Evolutionary conservation across 2,113 vertebrate species (phyloP).

Genomic region (Ptyas mucosa): DNA sequence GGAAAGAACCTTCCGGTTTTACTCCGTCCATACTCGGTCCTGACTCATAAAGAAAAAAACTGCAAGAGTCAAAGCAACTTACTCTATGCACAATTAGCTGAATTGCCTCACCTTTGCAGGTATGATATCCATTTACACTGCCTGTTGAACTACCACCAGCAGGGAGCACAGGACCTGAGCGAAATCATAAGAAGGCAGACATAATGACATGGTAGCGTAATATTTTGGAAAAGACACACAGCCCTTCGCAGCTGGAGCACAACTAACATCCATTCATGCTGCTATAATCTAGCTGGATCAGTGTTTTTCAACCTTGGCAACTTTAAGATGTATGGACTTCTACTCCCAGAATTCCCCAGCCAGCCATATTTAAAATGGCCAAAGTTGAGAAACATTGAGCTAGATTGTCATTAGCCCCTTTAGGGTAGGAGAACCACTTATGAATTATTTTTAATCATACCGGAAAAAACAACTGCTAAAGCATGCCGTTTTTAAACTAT

Average conservation of each 20-base stretch:
- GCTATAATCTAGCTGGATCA: neutral
- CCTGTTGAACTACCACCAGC: slow-evolving; percentile 70
- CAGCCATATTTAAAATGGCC: neutral
- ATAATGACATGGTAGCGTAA: slow-evolving; percentile 60
- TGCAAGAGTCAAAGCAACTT: neutral
- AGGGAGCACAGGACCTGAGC: slow-evolving; percentile 72
- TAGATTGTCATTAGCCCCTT: neutral
- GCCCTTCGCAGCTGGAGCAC: neutral
- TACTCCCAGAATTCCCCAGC: neutral
- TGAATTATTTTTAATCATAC: neutral
- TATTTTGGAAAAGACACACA: neutral
- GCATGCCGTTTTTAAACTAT: neutral
- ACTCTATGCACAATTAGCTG: neutral
- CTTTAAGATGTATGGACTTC: neutral
- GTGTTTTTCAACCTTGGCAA: neutral
- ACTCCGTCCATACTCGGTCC: slow-evolving; percentile 13
- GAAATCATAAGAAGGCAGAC: slow-evolving; percentile 67
- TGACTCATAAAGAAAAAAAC: neutral
- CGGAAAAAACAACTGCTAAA: too few species aligned
- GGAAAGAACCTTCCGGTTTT: slow-evolving; percentile 5
- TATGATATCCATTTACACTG: slow-evolving; percentile 97
- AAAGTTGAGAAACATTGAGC: neutral
- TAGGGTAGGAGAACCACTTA: too few species aligned
- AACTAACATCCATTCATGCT: neutral
- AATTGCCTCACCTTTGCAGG: slow-evolving; percentile 94